phyloP scores from a whole-genome alignment of 2,888 invertebrate genomes.

The Cerastis leucographa region DNA sequence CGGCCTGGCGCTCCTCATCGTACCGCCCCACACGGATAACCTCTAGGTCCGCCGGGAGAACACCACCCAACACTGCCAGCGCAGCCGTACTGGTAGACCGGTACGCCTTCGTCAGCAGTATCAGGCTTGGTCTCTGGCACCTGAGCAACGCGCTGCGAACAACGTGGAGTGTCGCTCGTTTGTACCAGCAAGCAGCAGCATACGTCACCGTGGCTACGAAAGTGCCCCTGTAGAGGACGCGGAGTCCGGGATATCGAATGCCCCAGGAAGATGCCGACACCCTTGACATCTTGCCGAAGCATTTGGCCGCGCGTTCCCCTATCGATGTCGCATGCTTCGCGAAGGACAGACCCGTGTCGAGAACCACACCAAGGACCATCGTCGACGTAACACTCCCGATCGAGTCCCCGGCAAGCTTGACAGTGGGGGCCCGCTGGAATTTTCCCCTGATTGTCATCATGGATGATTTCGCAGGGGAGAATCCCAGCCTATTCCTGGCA shows the following conservation, averaged over 20 bases:
- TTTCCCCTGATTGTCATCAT: too few relatives aligned
- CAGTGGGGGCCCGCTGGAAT: neutral
- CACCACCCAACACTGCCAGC: conserved; percentile 10
- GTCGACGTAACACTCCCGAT: conserved; percentile 5
- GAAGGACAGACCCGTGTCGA: conserved; percentile 42
- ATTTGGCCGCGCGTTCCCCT: conserved; percentile 52
- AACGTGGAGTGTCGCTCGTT: neutral
- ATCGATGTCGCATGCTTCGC: conserved; percentile 48
- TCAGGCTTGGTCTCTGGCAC: neutral
- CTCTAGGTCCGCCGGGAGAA: conserved; percentile 5
- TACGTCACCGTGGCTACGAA: conserved; percentile 26
- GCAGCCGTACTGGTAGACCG: conserved; percentile 14
- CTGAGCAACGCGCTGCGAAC: conserved; percentile 3
- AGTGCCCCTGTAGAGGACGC: conserved; percentile 14
- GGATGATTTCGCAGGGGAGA: too few relatives aligned
- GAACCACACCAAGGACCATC: conserved; percentile 53
- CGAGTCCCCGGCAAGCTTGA: conserved; percentile 19
- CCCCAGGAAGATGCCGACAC: conserved; percentile 67
- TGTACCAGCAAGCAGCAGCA: conserved; percentile 27
- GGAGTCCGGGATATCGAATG: conserved; percentile 24
- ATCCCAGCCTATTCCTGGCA: neutral
- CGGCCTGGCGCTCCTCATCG: too few relatives aligned
- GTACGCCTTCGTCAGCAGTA: neutral
- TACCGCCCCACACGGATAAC: too few relatives aligned
- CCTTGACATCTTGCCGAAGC: conserved; percentile 64